A percentile compares a stretch with the other conserved stretches of the same genome.
Conservation (phyloP, 2,888 invertebrate species). For the Dolomedes plantarius region DNA sequence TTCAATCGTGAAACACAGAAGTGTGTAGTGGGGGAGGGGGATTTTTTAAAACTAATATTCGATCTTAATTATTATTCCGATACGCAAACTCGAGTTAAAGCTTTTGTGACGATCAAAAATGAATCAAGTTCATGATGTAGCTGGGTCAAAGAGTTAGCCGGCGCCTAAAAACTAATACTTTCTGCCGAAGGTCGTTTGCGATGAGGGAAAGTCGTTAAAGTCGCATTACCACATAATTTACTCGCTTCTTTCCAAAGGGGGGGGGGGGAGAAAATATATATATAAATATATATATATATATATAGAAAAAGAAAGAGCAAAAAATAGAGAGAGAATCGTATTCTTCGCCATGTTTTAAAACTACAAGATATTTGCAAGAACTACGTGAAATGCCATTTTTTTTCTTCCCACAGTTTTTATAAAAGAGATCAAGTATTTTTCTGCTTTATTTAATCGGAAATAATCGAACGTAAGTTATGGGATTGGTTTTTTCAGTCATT, state of each 20-base stretch:
- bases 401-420: background rate
- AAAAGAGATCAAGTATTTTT: too few relatives aligned
- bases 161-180: constrained; percentile 15
- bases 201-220: constrained; percentile 8
- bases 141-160: background rate
- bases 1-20: too few relatives aligned
- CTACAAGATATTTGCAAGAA: background rate
- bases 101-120: background rate
- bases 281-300: too few relatives aligned
- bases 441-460: too few relatives aligned
- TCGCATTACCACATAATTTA: constrained; percentile 11
- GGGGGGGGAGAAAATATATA: background rate
- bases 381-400: background rate
- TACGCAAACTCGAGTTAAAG: background rate
- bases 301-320: background rate
- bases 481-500: too few relatives aligned
- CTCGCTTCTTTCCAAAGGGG: background rate
- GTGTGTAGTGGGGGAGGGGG: too few relatives aligned
- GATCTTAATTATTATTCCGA: constrained; percentile 23
- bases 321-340: background rate
- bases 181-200: background rate
- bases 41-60: background rate
- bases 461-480: too few relatives aligned
- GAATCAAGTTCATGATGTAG: constrained; percentile 7
- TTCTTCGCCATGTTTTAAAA: background rate